phyloP scores from a whole-genome alignment of 2,113 vertebrate genomes.

The Sinocyclocheilus anshuiensis region DNA sequence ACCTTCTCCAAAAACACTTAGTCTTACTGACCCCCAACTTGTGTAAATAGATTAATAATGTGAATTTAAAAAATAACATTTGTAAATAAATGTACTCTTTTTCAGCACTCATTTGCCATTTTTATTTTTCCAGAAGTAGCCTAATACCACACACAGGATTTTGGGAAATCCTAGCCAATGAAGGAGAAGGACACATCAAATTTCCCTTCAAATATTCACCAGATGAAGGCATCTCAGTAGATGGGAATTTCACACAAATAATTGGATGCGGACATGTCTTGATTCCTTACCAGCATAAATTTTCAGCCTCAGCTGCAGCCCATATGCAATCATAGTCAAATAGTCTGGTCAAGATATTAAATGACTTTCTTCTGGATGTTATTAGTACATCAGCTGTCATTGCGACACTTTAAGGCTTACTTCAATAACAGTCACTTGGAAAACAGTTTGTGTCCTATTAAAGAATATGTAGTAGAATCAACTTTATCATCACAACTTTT shows the following conservation, averaged over 20 bases:
- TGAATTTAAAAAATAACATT: background rate
- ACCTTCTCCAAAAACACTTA: background rate
- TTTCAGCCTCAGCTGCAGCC: background rate
- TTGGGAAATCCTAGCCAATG: background rate
- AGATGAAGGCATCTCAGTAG: background rate
- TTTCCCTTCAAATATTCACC: background rate
- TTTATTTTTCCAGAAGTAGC: background rate
- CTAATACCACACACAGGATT: background rate
- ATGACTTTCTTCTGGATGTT: background rate
- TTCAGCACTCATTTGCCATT: background rate
- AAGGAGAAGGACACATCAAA: background rate
- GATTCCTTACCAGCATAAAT: background rate
- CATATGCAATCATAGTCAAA: background rate
- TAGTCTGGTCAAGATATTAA: background rate
- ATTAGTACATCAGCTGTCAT: background rate
- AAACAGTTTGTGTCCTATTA: background rate
- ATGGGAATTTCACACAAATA: background rate
- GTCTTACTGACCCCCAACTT: background rate
- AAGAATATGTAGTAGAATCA: background rate
- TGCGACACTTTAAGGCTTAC: background rate
- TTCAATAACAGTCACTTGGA: background rate
- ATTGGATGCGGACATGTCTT: background rate
- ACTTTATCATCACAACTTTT: background rate
- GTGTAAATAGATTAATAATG: background rate
- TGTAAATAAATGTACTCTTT: background rate